Conservation (phyloP, 1,140 invertebrate genomes). For the Tetramorium alpestre region DNA sequence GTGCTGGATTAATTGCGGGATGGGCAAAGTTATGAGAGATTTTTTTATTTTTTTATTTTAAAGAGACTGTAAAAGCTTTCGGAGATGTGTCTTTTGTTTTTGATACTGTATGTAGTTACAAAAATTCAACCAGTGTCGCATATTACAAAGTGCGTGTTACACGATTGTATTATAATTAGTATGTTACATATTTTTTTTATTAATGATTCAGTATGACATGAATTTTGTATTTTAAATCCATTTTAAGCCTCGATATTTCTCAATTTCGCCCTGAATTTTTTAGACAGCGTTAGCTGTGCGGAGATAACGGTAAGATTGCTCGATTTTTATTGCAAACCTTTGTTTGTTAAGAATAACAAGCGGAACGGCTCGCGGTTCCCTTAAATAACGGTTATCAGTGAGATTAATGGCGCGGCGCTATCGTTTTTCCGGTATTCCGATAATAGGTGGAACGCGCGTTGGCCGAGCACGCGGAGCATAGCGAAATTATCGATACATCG, state of each 20-base stretch:
- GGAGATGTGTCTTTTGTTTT: neutral
- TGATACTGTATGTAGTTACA: neutral
- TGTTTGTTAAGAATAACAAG: slow-evolving; percentile 65
- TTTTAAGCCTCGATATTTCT: neutral
- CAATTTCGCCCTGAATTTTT: neutral
- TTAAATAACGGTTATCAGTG: slow-evolving; percentile 74
- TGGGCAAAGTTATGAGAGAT: neutral
- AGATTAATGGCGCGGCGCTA: slow-evolving; percentile 70
- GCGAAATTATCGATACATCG: slow-evolving; percentile 73
- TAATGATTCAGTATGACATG: neutral
- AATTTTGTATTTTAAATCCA: neutral
- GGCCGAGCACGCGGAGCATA: slow-evolving; percentile 29
- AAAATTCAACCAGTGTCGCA: neutral
- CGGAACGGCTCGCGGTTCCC: slow-evolving; percentile 16
- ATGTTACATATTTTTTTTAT: neutral
- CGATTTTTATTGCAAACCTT: slow-evolving; percentile 65
- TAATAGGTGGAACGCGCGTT: slow-evolving; percentile 62
- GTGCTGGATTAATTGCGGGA: neutral
- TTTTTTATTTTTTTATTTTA: neutral
- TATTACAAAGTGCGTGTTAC: neutral
- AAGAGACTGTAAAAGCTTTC: neutral
- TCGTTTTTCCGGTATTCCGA: slow-evolving; percentile 71
- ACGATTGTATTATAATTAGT: neutral
- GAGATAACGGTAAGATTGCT: neutral
- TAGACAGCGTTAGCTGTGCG: slow-evolving; percentile 10